These are phyloP conservation scores for Cryptotermes secundus DNA, from an alignment of 1,140 invertebrate genomes.

Conservation along the genomic window DNA sequence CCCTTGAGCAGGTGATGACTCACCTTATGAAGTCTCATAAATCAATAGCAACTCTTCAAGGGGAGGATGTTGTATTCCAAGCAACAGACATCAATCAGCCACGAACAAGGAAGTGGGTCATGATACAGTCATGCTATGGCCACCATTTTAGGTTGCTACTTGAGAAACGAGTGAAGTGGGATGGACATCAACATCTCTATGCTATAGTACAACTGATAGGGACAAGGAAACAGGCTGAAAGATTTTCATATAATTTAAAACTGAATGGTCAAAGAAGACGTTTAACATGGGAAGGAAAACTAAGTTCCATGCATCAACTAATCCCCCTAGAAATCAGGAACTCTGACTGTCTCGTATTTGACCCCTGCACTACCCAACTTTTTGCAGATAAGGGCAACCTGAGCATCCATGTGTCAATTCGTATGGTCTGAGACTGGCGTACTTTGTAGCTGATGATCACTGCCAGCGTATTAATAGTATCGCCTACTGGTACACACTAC, in stretches of 20 bases:
- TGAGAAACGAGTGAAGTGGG: constrained; percentile 97
- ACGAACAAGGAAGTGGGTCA: constrained; percentile 99
- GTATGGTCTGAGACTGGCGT: constrained; percentile 63
- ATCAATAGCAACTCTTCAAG: constrained; percentile 96
- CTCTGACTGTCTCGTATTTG: constrained; percentile 98
- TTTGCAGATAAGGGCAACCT: constrained; percentile 99
- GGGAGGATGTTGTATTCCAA: constrained; percentile 98
- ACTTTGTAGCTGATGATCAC: no score
- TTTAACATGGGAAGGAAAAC: constrained; percentile 98
- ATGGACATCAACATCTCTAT: constrained; percentile 98
- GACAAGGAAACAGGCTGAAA: constrained; percentile 97
- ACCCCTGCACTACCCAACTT: constrained; percentile 95
- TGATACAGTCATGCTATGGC: constrained; percentile 99
- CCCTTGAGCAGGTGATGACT: constrained; percentile 95
- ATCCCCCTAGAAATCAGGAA: constrained; percentile 96
- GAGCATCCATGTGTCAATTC: constrained; percentile 99
- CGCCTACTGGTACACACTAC: no score
- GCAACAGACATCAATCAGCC: constrained; percentile 99
- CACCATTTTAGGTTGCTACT: constrained; percentile 99
- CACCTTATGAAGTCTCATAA: constrained; percentile 98
- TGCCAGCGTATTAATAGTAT: no score
- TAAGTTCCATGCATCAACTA: constrained; percentile 97
- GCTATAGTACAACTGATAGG: constrained; percentile 99
- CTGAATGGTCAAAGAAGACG: constrained; percentile 90
- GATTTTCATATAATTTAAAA: constrained; percentile 97